Base-by-base conservation (phyloP, 2,113 vertebrate species). In the Saccopteryx leptura region DNA sequence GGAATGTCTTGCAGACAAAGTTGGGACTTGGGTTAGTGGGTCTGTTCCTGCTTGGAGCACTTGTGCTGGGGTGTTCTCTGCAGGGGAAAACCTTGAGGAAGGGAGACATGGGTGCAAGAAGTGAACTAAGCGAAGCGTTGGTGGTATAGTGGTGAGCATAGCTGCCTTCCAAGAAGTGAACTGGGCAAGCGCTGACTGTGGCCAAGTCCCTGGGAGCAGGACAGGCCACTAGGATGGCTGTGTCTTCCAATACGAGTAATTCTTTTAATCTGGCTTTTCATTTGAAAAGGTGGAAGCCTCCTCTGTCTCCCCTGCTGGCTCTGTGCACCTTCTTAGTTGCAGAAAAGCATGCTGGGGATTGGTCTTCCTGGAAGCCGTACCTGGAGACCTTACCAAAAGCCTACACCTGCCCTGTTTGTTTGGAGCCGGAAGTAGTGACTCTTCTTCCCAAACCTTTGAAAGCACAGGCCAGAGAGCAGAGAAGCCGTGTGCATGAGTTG, bases 321-420 rank as follows among this genome's bases (percentile, higher is more conserved):
- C 98, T 99, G 83, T 99, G 99, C 81, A 98, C 99, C 0, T 99
- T 99, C 98, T 97, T 99, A 88, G 98, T 99, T 78, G 98, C 98
- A 75, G 99, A 99, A 97, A 99, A 97, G 68, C 98, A 99, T 15
- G 60, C 95, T 66, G 99, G 98, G 24, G 94, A 97, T 18, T 97
- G 58, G 31, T 99, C 99, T 10, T 96, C 95, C 9, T 99, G 99
- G 99, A 99, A 99, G 82, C 98, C 99, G 0, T 99, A 99, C 97
- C 98, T 99, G 72, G 97, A 99, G n/a, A 92, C 98, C 95, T 96
- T 99, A 8, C 99, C 99, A 2, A 58, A 95, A 28, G 23, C 98
- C 0, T 99, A 99, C 96, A 98, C 98, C 26, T 99, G 99, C 79
- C 99, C 99, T 7, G 98, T 98, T 19, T 99, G 98, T 89, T 98